Evolutionary conservation across 2,797 vertebrate genomes (phyloP), one percentile per base, ranked within the genome.

Genomic region (Loris lydekkerianus): DNA sequence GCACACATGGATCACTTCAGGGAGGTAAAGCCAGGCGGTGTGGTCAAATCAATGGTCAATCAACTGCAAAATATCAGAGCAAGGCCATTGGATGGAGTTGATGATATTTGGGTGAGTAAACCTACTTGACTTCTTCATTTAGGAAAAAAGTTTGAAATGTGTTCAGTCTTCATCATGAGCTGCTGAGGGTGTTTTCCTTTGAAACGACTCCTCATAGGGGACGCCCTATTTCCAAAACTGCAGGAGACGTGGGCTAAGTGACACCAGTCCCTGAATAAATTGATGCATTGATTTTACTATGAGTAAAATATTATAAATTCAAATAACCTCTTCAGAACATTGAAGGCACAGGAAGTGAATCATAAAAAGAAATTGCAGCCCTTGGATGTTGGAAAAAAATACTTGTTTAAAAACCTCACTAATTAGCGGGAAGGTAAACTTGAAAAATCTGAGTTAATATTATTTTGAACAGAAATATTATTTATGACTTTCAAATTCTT

Each of bases 251-350:
- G 56, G 83, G 63, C 75, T 93, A 80, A 97, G n/a, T 86, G 89
- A 95, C 93, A 80, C 88, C 53, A 20, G 37, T 13, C 70, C 56
- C 67, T 89, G 83, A 94, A 91, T 86, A 96, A 95, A 93, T 63
- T 69, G 60, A 27, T 76, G 31, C 83, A n/a, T 56, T 95, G 91
- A 88, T 70, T 96, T 96, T 96, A 86, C 92, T 96, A 67, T 94
- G 92, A 97, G 86, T 96, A 94, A 95, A 97, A 96, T 94, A 96
- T 83, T 91, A 89, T 93, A 94, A 96, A 95, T 95, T 95, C 78
- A 94, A 95, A 92, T 95, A 76, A 91, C 34, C 29, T 91, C 89
- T 93, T 84, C 27, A 37, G 88, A 95, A 76, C 67, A 65, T 91
- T 86, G 81, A 90, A 86, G 77, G 93, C 75, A 85, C 89, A 95